Conservation (phyloP, 1,140 invertebrate genomes). For the Leptopilina clavipes region DNA sequence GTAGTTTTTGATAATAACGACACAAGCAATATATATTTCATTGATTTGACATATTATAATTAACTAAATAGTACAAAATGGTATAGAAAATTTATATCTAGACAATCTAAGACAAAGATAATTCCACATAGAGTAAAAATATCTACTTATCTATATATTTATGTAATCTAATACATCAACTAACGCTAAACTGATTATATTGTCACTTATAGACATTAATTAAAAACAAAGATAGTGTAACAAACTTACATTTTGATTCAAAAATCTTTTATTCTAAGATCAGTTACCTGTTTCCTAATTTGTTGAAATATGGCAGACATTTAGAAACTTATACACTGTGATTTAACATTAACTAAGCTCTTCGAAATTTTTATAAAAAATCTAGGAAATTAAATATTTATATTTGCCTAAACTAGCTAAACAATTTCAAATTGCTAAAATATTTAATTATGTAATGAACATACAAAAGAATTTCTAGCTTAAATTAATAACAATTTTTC, state of each 20-base stretch:
- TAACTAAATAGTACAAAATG: too few species aligned
- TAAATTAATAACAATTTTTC: conserved; percentile 39
- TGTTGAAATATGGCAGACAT: neutral
- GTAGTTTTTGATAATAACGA: too few species aligned
- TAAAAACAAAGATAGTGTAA: neutral
- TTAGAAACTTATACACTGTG: neutral
- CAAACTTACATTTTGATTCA: neutral
- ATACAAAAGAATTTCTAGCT: conserved; percentile 19
- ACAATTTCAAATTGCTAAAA: neutral
- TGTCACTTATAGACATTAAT: neutral
- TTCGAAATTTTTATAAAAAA: neutral
- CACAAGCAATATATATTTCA: neutral
- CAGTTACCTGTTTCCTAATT: neutral
- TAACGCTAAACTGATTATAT: neutral
- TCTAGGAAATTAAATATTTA: neutral
- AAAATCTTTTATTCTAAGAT: neutral
- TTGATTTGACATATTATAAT: neutral
- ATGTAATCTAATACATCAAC: neutral
- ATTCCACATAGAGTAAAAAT: conserved; percentile 16
- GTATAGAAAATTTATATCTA: conserved; percentile 1
- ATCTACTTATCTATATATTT: neutral
- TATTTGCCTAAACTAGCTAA: conserved; percentile 3
- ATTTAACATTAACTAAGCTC: neutral
- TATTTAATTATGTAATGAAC: neutral
- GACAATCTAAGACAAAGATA: conserved; percentile 37